A percentile compares a stretch with the other conserved stretches of the same genome.
phyloP scores from a whole-genome alignment of 2,888 invertebrate genomes.

The Eristalinus aeneus region DNA sequence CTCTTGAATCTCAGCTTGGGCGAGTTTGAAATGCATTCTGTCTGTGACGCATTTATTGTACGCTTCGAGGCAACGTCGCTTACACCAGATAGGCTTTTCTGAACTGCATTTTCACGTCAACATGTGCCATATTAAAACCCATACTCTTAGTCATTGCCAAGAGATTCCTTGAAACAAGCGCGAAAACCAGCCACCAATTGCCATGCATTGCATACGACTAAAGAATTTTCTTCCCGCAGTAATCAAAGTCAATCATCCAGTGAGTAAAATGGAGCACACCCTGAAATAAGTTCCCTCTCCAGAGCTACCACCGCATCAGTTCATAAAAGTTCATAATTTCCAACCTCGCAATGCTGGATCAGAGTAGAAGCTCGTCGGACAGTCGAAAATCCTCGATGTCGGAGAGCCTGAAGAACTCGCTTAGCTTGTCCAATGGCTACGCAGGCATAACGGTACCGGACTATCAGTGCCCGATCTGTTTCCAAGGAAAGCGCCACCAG shows the following conservation, averaged over 20 bases:
- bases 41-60: background rate
- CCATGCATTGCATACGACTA: background rate
- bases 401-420: conserved; percentile 70
- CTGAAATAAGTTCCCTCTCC: background rate
- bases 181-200: background rate
- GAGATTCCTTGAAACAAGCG: conserved; percentile 28
- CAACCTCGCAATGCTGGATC: conserved; percentile 32
- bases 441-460: conserved; percentile 71
- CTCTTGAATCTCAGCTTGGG: background rate
- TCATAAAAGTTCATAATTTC: background rate
- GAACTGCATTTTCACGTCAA: too few relatives aligned
- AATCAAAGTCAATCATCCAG: conserved; percentile 9
- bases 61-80: background rate
- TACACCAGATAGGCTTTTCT: background rate
- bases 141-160: background rate
- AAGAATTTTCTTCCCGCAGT: background rate
- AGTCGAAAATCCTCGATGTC: conserved; percentile 74
- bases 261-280: conserved; percentile 13
- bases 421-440: conserved; percentile 72
- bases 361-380: conserved; percentile 31
- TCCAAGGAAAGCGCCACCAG: conserved; percentile 82
- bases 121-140: too few relatives aligned
- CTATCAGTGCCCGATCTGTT: conserved; percentile 76
- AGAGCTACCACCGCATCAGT: background rate
- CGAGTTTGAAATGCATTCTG: background rate